Percentiles rank a stretch among this genome's conserved stretches.
Conservation (phyloP, 2,888 invertebrate species). For the Resseliella maxima region DNA sequence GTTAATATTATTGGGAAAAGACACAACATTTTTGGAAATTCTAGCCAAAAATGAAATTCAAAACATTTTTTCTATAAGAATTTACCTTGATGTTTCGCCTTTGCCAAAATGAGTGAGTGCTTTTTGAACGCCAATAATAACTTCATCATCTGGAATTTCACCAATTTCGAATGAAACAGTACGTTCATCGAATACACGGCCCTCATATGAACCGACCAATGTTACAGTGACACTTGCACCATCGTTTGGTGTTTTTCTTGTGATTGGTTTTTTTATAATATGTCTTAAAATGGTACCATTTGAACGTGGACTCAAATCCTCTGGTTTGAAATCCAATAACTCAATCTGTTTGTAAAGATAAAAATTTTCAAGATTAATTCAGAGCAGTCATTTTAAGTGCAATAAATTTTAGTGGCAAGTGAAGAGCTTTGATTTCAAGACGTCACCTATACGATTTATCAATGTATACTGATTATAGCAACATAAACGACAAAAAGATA, state of each 20-base stretch:
- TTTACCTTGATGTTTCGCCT: slow-evolving; percentile 77
- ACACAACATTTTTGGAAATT: no score
- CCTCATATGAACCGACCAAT: slow-evolving; percentile 62
- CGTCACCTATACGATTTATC: no score
- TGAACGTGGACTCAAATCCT: slow-evolving; percentile 87
- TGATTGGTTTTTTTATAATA: slow-evolving; percentile 76
- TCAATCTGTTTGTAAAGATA: slow-evolving; percentile 73
- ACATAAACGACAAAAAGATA: no score
- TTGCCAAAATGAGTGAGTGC: slow-evolving; percentile 84
- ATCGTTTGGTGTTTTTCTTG: slow-evolving; percentile 81
- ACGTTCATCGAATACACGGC: slow-evolving; percentile 74
- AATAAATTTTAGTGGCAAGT: slow-evolving; percentile 52
- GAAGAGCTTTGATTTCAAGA: no score
- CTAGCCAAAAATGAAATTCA: no score
- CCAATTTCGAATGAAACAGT: slow-evolving; percentile 86
- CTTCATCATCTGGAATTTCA: slow-evolving; percentile 80
- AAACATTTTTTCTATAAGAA: no score
- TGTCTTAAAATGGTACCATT: slow-evolving; percentile 85
- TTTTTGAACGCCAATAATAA: slow-evolving; percentile 85
- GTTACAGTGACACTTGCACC: slow-evolving; percentile 85
- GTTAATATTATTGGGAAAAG: no score
- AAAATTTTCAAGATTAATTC: not conserved
- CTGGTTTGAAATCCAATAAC: slow-evolving; percentile 86
- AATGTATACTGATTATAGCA: no score
- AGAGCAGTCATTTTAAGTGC: not conserved